These are phyloP conservation scores for Daboia siamensis DNA, from an alignment of 2,113 vertebrate genomes.

Conservation along the genomic window DNA sequence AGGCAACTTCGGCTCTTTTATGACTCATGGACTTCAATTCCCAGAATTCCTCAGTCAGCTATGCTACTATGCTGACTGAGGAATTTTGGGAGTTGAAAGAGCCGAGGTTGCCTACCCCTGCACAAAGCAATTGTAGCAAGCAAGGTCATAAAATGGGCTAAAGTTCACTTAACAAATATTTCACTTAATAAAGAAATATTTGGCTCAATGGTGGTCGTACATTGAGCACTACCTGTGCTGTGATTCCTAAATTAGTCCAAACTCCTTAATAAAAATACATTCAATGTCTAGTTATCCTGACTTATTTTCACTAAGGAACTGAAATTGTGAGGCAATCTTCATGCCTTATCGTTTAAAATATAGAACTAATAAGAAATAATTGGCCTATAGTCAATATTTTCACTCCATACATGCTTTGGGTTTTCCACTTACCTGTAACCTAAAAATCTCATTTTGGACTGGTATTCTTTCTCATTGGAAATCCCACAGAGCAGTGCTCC, in stretches of 20 bases:
- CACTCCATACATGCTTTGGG: neutral
- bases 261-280: neutral
- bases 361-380: neutral
- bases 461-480: neutral
- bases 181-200: neutral
- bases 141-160: neutral
- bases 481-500: neutral
- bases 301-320: neutral
- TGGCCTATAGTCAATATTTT: neutral
- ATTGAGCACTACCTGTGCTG: neutral
- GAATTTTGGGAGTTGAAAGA: no score
- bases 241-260: neutral
- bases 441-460: neutral
- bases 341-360: neutral
- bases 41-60: no score
- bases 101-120: no score
- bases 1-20: no score
- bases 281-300: neutral
- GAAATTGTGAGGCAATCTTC: neutral
- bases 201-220: neutral
- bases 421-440: neutral
- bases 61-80: no score
- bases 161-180: neutral
- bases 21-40: no score
- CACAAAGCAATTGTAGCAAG: neutral